phyloP scores from a whole-genome alignment of 2,113 vertebrate genomes.

The Sinocyclocheilus anophthalmus region DNA sequence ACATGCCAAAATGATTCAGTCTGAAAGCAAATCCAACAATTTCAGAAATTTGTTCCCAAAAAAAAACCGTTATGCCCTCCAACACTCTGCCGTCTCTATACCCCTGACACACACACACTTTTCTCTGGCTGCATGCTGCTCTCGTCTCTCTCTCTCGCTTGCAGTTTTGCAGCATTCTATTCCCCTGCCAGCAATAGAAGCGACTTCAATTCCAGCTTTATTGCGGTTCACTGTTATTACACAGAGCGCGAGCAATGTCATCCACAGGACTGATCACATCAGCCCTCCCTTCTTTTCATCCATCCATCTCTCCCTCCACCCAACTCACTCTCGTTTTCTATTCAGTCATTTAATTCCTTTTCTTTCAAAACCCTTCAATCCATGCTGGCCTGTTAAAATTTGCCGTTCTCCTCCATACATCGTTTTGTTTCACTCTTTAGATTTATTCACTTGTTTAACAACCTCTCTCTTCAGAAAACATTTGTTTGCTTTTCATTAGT shows the following conservation, averaged over 20 bases:
- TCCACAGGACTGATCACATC: conserved; percentile 50
- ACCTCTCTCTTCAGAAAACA: not conserved
- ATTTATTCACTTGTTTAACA: not conserved
- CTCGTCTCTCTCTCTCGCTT: conserved; percentile 50
- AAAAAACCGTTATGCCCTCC: conserved; percentile 24
- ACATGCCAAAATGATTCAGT: conserved; percentile 21
- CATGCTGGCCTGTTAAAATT: not conserved
- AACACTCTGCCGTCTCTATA: not conserved
- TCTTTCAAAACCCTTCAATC: not conserved
- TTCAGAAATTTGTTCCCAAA: conserved; percentile 18
- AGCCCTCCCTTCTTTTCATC: conserved; percentile 19
- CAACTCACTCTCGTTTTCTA: conserved; percentile 2
- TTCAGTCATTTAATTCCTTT: conserved; percentile 10
- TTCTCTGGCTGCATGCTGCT: conserved; percentile 43
- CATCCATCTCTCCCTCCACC: not conserved
- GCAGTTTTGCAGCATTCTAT: conserved; percentile 44
- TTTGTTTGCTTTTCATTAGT: conserved; percentile 30
- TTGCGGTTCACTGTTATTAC: conserved; percentile 70
- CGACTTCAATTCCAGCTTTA: conserved; percentile 70
- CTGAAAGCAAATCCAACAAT: conserved; percentile 38
- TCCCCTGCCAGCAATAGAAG: conserved; percentile 66
- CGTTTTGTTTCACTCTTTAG: not conserved
- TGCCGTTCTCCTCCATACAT: not conserved
- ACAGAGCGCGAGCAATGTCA: conserved; percentile 55
- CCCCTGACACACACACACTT: conserved; percentile 10